Evolutionary conservation across 1,140 invertebrate species (phyloP), one percentile per base, ranked within the genome.

Genomic region (Parapsyche elsis): DNA sequence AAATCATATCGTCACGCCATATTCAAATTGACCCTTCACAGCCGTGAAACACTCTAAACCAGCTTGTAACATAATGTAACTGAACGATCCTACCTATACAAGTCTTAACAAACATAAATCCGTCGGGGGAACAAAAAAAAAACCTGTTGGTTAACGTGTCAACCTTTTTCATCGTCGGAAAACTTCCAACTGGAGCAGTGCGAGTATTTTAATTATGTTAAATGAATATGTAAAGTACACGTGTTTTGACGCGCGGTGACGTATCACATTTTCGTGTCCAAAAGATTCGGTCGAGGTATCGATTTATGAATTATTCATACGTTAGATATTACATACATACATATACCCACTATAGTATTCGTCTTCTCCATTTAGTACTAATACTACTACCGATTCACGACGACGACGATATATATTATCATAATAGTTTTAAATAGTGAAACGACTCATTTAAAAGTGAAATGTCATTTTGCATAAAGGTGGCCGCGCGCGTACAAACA

Each of bases 291-390:
- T 26, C 30, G 30, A 38, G n/a, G 30, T 67, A 67, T 67, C 64
- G 64, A 67, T 67, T 26, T 67, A 67, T 67, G 64, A 12, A 26
- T 67, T 67, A 67, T 67, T 67, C 64, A 67, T 67, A 26, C 19
- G 24, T 24, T 21, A 23, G 7, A 19, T 23, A 19, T 5, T 21
- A 64, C 14, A 21, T 64, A 19, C 59, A 19, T 5, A 5, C 5
- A 10, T 64, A 59, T 16, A 10, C 21, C 9, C 21, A 64, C 24
- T 9, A 12, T 26, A 67, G 9, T 67, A 67, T 38, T 38, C 30
- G 30, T 38, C 30, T 38, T 38, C 30, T 38, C 7, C 30, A 38
- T n/a, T n/a, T n/a, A n/a, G n/a, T n/a, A n/a, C n/a, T n/a, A n/a
- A n/a, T n/a, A n/a, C 30, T 38, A 38, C 30, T 38, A 7, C 30